phyloP scores from a whole-genome alignment of 2,113 vertebrate species.

The Parotia lawesii region DNA sequence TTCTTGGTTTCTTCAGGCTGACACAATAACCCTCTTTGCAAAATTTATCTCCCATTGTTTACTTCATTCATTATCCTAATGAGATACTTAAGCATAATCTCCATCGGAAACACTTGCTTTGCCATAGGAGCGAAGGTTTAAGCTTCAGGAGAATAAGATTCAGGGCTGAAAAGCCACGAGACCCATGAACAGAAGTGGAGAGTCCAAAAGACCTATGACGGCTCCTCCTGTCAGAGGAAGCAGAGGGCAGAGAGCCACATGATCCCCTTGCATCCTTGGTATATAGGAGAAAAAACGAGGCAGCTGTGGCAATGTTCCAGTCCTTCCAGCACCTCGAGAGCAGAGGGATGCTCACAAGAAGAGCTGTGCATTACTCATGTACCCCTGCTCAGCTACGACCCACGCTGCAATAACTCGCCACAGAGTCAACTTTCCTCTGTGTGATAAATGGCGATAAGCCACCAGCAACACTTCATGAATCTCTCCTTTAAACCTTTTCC shows the following conservation, averaged over 20 bases:
- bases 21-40: background rate
- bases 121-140: background rate
- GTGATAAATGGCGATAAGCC: background rate
- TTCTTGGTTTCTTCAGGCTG: background rate
- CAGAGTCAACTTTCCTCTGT: background rate
- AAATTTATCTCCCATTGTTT: constrained; percentile 7
- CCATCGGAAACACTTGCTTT: background rate
- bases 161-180: background rate
- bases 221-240: background rate
- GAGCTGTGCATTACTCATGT: accelerated
- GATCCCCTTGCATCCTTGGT: background rate
- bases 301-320: background rate
- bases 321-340: background rate
- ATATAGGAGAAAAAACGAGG: background rate
- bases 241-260: background rate
- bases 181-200: background rate
- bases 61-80: background rate
- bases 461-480: background rate
- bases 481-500: background rate
- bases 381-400: accelerated
- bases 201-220: background rate
- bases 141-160: background rate
- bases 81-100: background rate
- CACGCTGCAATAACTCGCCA: background rate
- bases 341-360: background rate